A percentile compares a stretch with the other conserved stretches of the same genome.
Conservation (phyloP, 2,888 invertebrate genomes). For the Drosophila dives region DNA sequence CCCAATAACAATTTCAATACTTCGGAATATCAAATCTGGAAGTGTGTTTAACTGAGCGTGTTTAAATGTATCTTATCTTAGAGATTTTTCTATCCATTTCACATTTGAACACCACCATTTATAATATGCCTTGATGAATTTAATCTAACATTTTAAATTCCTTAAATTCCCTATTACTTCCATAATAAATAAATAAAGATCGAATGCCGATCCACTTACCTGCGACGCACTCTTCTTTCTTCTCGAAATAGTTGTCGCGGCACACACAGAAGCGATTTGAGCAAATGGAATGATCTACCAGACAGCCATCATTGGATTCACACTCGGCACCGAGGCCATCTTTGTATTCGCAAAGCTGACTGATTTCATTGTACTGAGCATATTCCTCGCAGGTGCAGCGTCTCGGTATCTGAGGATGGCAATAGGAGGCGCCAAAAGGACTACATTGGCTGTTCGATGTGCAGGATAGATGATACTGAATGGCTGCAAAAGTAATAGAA, state of each 20-base stretch:
- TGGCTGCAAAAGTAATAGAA: slow-evolving; percentile 55
- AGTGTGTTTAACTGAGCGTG: not conserved
- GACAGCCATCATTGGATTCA: slow-evolving; percentile 76
- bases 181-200: not conserved
- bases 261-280: slow-evolving; percentile 81
- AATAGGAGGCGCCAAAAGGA: slow-evolving; percentile 83
- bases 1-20: not conserved
- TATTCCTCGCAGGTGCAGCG: slow-evolving; percentile 83
- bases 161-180: not conserved
- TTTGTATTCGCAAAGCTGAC: slow-evolving; percentile 81
- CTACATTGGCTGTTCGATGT: slow-evolving; percentile 84
- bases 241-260: slow-evolving; percentile 71
- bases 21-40: not conserved
- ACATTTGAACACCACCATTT: not conserved
- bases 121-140: not conserved
- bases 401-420: slow-evolving; percentile 75
- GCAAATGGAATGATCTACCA: slow-evolving; percentile 80
- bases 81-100: not conserved
- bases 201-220: slow-evolving; percentile 51
- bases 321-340: slow-evolving; percentile 82
- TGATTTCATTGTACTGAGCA: slow-evolving; percentile 80
- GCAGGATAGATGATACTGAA: slow-evolving; percentile 82
- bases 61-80: not conserved
- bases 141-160: not conserved
- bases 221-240: slow-evolving; percentile 75